Evolutionary conservation across 1,140 invertebrate genomes (phyloP), one percentile per base, ranked within the genome.

Genomic region (Platyscapa corneri): DNA sequence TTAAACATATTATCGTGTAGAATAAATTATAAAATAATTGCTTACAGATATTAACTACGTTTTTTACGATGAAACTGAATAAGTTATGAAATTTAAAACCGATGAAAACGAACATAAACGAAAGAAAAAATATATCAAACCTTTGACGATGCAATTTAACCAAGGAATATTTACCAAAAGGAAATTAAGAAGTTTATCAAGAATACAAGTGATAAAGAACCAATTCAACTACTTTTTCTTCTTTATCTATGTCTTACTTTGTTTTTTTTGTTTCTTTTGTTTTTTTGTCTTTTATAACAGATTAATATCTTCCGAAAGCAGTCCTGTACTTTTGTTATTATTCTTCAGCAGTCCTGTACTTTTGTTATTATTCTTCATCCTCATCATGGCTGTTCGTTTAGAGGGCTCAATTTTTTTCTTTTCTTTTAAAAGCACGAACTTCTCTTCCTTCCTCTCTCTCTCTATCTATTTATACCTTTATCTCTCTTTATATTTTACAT

Each of bases 151-250:
- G 37, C 27, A 79, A 85, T 85, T n/a, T 85, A 53, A 34, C 46
- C 32, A 37, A 32, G 67, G 76, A 85, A 80, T 85, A 85, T 85
- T 85, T 85, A 85, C 77, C 65, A 14, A 80, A 85, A 85, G 77
- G 34, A 85, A 85, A 85, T 80, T 80, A 85, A 85, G 83, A 85
- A 79, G 76, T 85, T 74, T 85, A 85, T 85, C 77, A 78, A 74
- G 65, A 80, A 67, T 34, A n/a, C 70, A 37, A 65, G 30, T 49
- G 64, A 16, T 34, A 34, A 81, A 65, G n/a, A 75, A 49, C n/a
- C 32, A 49, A 12, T 80, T 70, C 12, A 42, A 77, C 30, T n/a
- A 79, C 42, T 30, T 37, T 39, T 60, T 39, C 53, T 76, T 83
- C 32, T 77, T 23, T 34, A 2, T 49, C 49, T 27, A 3, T 23